A percentile compares a stretch with the other conserved stretches of the same genome.
Conservation (phyloP, 2,797 vertebrate species). For the Anolis apletophallus region DNA sequence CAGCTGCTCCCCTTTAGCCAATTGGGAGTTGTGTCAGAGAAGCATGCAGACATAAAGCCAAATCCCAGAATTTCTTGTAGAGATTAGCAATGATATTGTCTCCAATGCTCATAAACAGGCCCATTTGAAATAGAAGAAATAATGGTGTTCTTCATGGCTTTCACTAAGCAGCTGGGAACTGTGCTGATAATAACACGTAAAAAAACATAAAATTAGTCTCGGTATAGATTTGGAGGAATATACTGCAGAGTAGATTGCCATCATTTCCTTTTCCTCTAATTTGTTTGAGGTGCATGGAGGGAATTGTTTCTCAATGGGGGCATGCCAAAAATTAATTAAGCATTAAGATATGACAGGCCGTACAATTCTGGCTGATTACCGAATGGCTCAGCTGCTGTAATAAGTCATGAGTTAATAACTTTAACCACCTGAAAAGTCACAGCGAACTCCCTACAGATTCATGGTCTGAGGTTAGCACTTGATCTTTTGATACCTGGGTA, state of each 20-base stretch:
- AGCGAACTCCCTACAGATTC: conserved; percentile 67
- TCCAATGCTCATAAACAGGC: not conserved
- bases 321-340: conserved; percentile 77
- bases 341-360: conserved; percentile 67
- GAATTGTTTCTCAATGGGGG: conserved; percentile 67
- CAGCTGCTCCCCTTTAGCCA: conserved; percentile 16
- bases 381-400: conserved; percentile 71
- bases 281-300: conserved; percentile 62
- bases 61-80: conserved; percentile 10
- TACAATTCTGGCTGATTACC: conserved; percentile 67
- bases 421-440: conserved; percentile 71
- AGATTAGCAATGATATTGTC: not conserved
- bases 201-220: conserved; percentile 21
- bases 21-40: not conserved
- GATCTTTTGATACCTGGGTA: conserved; percentile 24
- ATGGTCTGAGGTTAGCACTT: conserved; percentile 62
- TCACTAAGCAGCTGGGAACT: conserved; percentile 9
- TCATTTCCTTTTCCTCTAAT: conserved; percentile 67
- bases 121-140: conserved; percentile 6
- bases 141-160: conserved; percentile 5
- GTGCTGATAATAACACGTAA: conserved; percentile 1
- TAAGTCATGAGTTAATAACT: conserved; percentile 74
- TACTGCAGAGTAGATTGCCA: conserved; percentile 43
- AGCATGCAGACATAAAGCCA: conserved; percentile 6
- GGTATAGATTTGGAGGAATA: not conserved